Evolutionary conservation across 1,140 invertebrate genomes (phyloP).

Genomic region (Trachymyrmex cornetzi): DNA sequence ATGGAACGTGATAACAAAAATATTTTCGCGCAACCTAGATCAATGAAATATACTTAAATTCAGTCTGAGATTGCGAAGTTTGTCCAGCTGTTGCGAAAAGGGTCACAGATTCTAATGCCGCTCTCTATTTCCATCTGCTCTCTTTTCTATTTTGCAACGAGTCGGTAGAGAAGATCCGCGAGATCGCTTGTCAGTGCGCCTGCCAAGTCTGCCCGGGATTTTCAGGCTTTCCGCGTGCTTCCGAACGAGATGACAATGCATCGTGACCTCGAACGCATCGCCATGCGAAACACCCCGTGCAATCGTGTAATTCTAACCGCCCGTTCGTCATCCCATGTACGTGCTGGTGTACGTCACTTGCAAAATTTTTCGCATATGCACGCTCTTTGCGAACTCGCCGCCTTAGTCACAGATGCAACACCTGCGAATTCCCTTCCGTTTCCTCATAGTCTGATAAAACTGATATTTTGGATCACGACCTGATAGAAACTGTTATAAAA

Average conservation of each 20-base stretch:
- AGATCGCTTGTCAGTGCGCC: not conserved
- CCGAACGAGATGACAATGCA: slow-evolving; percentile 10
- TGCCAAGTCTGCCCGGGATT: slow-evolving; percentile 48
- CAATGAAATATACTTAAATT: slow-evolving; percentile 33
- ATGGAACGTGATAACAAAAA: not conserved
- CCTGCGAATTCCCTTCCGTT: not conserved
- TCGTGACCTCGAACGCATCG: not conserved
- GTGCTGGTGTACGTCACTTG: not conserved
- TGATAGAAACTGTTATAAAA: not conserved
- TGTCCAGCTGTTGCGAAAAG: slow-evolving; percentile 21
- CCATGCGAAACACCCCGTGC: slow-evolving; percentile 5
- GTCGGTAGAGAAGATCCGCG: not conserved
- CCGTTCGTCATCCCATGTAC: not conserved
- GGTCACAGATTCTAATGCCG: not conserved
- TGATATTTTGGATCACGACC: not conserved
- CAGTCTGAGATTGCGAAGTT: not conserved
- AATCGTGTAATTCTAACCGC: slow-evolving; percentile 18
- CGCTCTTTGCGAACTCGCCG: not conserved
- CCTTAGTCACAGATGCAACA: not conserved
- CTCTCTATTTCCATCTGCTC: slow-evolving; percentile 21
- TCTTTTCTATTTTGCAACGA: slow-evolving; percentile 32
- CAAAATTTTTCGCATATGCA: slow-evolving; percentile 26
- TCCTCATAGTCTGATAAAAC: not conserved
- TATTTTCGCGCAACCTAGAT: not conserved
- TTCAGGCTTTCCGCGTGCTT: slow-evolving; percentile 33